Evolutionary conservation across 2,797 vertebrate species (phyloP), one percentile per base, ranked within the genome.

Genomic region (Sebastes iracundus): DNA sequence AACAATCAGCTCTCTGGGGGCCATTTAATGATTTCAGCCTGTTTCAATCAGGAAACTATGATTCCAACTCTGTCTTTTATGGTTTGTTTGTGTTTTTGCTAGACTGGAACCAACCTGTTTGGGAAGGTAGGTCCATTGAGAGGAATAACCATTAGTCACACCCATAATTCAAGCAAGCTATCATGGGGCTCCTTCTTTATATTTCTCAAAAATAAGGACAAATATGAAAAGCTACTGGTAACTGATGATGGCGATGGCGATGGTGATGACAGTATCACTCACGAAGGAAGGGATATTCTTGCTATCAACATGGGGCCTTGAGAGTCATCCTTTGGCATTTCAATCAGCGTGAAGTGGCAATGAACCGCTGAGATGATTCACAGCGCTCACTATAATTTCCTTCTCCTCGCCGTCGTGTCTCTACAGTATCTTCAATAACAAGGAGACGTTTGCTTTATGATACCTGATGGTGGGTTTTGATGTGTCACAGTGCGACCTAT

Each of bases 341-440:
- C 88, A 93, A 91, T 93, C 90, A 92, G 84, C 75, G 72, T 81
- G 77, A 90, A 93, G 79, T 42, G 72, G 82, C 83, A 76, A 72
- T 61, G 76, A 90, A 68, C 69, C 79, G 68, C 76, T 49, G 53
- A 71, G 58, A 86, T 82, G 85, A 89, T 87, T 92, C 68, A 78
- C 77, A 83, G 60, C 59, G 4, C 72, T 88, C 58, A 72, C 73
- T 49, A 58, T 78, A 83, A 88, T 92, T 91, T 90, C 75, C 77
- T 71, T 63, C 67, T 62, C 66, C 58, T 89, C 46, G 3, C 52
- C 25, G 59, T 59, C 20, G 18, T 38, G 33, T 83, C 66, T 80
- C 49, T 59, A 13, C 55, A 27, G 68, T 11, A 20, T 65, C 61
- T 59, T 68, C 64, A 75, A 8, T 28, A 62, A 77, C 52, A 91